Conservation (phyloP, 1,140 invertebrate genomes). For the Stegodyphus mimosarum region DNA sequence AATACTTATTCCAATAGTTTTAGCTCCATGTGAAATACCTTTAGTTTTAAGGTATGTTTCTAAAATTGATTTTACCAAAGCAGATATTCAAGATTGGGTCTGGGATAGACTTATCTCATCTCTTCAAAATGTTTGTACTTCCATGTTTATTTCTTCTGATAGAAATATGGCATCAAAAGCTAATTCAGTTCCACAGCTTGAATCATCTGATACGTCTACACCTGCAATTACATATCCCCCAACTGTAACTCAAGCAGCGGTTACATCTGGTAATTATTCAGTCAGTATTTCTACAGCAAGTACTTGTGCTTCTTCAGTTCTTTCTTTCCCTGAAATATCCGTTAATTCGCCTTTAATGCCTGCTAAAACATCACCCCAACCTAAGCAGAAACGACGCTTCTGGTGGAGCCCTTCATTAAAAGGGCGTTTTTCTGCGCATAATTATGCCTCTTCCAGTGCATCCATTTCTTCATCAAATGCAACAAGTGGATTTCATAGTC, state of each 20-base stretch:
- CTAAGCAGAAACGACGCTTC: not conserved
- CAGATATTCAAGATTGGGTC: constrained; percentile 67
- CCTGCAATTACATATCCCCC: constrained; percentile 24
- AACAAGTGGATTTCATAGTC: constrained; percentile 54
- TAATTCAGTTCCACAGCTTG: not conserved
- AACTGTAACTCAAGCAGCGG: not conserved
- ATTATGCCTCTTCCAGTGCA: not conserved
- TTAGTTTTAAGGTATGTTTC: constrained; percentile 66
- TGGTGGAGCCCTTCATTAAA: not conserved
- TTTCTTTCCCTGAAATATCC: not conserved
- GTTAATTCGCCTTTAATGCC: not conserved
- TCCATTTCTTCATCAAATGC: constrained; percentile 24
- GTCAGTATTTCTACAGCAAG: not conserved
- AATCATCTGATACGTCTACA: not conserved
- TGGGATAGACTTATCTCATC: constrained; percentile 67
- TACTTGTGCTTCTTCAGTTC: not conserved
- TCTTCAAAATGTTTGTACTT: constrained; percentile 61
- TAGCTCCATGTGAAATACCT: constrained; percentile 66
- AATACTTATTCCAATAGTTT: constrained; percentile 68
- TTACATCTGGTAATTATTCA: not conserved
- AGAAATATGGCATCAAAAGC: not conserved
- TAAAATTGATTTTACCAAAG: constrained; percentile 68
- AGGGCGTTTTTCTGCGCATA: not conserved
- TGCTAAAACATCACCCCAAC: not conserved
- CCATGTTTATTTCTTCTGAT: constrained; percentile 6